Conservation (phyloP, 1,140 invertebrate species). For the Patella vulgata region DNA sequence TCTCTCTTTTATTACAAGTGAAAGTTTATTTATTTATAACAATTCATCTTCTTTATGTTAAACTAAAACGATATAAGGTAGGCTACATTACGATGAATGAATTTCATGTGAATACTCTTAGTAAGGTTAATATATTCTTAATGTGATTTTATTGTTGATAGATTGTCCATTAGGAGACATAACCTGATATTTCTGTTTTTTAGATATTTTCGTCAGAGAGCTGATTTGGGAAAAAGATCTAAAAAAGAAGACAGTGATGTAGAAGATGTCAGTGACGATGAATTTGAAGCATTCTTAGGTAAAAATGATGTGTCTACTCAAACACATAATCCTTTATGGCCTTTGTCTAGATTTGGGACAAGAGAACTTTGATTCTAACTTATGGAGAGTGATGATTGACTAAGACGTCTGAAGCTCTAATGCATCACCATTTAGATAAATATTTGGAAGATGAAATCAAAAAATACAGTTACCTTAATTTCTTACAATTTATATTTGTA, state of each 20-base stretch:
- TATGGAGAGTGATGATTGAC: background rate
- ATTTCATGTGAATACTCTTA: no score
- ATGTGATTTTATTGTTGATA: no score
- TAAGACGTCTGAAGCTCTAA: constrained; percentile 6
- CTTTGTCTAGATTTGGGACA: background rate
- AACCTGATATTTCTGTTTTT: background rate
- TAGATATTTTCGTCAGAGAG: constrained; percentile 55
- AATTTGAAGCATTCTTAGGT: constrained; percentile 75
- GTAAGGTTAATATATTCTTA: no score
- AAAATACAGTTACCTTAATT: constrained; percentile 10
- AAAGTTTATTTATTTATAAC: no score
- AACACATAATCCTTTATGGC: constrained; percentile 7
- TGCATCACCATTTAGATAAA: constrained; percentile 3
- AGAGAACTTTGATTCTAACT: background rate
- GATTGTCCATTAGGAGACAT: no score
- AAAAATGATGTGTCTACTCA: no score
- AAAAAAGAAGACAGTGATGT: constrained; percentile 73
- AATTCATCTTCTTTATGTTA: no score
- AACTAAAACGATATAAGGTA: no score
- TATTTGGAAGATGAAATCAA: constrained; percentile 5
- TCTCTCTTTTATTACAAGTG: no score
- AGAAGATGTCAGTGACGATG: constrained; percentile 87
- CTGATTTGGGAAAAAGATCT: constrained; percentile 44
- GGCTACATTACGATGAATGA: no score
- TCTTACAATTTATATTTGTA: background rate